Evolutionary conservation across 53 echinoderm and acorn worm genomes (phyloP).

Genomic region (Hippasteria phrygiana): DNA sequence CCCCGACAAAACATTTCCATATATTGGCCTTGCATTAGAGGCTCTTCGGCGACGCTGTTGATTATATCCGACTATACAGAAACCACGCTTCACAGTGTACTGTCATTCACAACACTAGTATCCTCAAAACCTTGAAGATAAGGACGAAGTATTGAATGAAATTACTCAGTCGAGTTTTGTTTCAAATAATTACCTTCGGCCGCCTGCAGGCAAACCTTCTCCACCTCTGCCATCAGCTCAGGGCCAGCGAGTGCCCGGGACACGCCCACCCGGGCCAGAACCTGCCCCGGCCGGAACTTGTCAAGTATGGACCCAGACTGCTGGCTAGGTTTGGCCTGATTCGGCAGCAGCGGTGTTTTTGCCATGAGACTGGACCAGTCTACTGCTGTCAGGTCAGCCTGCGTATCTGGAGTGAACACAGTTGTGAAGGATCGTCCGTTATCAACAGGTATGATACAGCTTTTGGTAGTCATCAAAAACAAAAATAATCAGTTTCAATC

Average conservation of each 20-base stretch:
- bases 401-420: slow-evolving; percentile 12
- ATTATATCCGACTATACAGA: too few relatives aligned
- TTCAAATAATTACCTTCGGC: slow-evolving; percentile 85
- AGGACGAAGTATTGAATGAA: too few relatives aligned
- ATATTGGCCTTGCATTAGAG: too few relatives aligned
- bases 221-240: slow-evolving; percentile 84
- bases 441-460: too few relatives aligned
- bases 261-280: slow-evolving; percentile 83
- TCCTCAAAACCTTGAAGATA: too few relatives aligned
- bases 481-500: too few relatives aligned
- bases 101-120: too few relatives aligned
- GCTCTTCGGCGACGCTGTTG: too few relatives aligned
- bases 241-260: slow-evolving; percentile 90
- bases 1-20: too few relatives aligned
- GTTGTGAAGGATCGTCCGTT: too few relatives aligned
- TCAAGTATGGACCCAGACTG: slow-evolving; percentile 71
- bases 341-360: slow-evolving; percentile 65
- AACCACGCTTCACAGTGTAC: too few relatives aligned
- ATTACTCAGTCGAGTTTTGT: too few relatives aligned
- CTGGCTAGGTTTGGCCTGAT: slow-evolving; percentile 50
- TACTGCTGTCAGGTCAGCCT: slow-evolving; percentile 83
- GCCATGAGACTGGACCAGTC: slow-evolving; percentile 85
- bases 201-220: slow-evolving; percentile 77
- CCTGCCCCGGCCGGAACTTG: slow-evolving; percentile 87
- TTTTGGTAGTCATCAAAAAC: neutral